Percentiles rank a stretch among this genome's conserved stretches.
Evolutionary conservation across 2,888 invertebrate genomes (phyloP).

Genomic region (Proisotoma minuta): DNA sequence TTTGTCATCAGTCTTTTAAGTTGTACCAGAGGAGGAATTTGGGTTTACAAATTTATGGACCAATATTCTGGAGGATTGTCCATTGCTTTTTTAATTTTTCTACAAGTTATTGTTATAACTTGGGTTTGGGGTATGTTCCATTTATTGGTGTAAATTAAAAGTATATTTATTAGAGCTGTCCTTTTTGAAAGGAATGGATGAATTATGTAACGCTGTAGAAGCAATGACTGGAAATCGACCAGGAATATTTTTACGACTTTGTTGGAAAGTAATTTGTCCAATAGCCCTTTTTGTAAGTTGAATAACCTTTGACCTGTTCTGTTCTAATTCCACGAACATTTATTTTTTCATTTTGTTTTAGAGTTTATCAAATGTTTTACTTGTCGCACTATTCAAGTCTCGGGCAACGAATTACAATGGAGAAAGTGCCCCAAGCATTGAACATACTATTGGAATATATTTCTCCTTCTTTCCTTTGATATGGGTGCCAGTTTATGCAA

Average conservation of each 20-base stretch:
- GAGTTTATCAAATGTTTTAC: neutral
- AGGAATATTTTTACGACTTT: conserved; percentile 10
- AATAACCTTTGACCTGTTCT: neutral
- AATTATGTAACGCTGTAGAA: conserved; percentile 22
- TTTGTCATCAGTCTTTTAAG: conserved; percentile 3
- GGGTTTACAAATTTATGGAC: conserved; percentile 12
- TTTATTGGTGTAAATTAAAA: neutral
- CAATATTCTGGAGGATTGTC: neutral
- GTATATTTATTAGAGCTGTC: neutral
- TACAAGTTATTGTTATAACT: conserved; percentile 7
- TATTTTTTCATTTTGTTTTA: neutral
- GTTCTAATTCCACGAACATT: neutral
- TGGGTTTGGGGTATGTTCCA: conserved; percentile 22
- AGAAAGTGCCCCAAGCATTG: neutral
- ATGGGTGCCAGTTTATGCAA: neutral
- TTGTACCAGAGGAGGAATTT: conserved; percentile 22
- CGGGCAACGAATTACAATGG: neutral
- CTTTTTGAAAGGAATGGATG: conserved; percentile 21
- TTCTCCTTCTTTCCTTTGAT: neutral
- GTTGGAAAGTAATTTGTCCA: conserved; percentile 22
- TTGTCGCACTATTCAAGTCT: neutral
- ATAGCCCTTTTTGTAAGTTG: conserved; percentile 1
- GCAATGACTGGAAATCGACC: conserved; percentile 1
- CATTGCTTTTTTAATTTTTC: neutral
- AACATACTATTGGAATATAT: neutral